phyloP scores from a whole-genome alignment of 2,113 vertebrate genomes.

The Protobothrops flavoviridis region DNA sequence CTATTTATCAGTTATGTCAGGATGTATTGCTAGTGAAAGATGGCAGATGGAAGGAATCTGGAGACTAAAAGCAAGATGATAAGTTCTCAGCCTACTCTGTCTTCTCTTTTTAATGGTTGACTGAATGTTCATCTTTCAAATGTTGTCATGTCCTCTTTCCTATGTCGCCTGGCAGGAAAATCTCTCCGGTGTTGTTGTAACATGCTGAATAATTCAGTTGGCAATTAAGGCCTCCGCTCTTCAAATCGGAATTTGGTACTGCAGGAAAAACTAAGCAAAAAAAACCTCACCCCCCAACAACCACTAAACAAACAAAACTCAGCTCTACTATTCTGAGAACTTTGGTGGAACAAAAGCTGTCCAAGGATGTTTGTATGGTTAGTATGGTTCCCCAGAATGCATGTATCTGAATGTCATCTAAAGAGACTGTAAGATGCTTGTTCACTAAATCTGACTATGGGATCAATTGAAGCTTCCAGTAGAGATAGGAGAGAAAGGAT shows the following conservation, averaged over 20 bases:
- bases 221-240: not conserved
- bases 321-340: not conserved
- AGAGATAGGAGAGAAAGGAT: not conserved
- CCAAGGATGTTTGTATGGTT: not conserved
- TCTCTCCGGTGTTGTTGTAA: conserved; percentile 3
- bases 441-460: not conserved
- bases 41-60: not conserved
- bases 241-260: not conserved
- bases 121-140: not conserved
- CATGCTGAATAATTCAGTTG: not conserved
- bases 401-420: not conserved
- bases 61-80: not conserved
- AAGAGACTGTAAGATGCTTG: not conserved
- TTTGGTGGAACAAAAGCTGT: not conserved
- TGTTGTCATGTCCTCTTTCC: not conserved
- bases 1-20: not conserved
- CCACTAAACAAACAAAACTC: not conserved
- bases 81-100: conserved; percentile 11
- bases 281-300: not conserved
- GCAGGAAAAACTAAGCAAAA: not conserved
- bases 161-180: conserved; percentile 21
- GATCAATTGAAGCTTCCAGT: not conserved
- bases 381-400: not conserved
- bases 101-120: not conserved
- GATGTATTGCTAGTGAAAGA: conserved; percentile 1